Evolutionary conservation across 2,797 vertebrate species (phyloP).

Genomic region (Pelobates cultripes): DNA sequence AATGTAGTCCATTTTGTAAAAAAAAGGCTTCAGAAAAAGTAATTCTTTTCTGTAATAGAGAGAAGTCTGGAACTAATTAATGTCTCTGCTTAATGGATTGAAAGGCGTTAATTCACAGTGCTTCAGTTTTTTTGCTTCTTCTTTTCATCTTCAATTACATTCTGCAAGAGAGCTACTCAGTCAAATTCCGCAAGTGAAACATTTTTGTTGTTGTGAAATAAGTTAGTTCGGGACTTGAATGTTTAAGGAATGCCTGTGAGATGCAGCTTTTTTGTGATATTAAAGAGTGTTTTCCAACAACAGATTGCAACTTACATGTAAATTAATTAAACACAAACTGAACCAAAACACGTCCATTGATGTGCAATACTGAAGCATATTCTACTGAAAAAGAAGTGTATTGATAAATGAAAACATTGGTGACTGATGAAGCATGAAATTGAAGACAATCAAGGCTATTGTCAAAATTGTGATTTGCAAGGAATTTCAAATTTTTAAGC

Average conservation of each 20-base stretch:
- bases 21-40: background rate
- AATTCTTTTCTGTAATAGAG: conserved; percentile 13
- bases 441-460: no score
- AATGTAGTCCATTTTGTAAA: background rate
- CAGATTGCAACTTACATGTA: conserved; percentile 32
- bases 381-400: background rate
- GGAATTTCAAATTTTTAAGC: no score
- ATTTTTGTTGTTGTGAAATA: conserved; percentile 23
- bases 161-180: conserved; percentile 1
- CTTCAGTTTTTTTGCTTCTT: background rate
- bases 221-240: background rate
- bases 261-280: conserved; percentile 2
- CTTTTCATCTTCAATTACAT: conserved; percentile 14
- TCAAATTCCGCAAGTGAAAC: conserved; percentile 1
- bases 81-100: conserved; percentile 24
- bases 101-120: conserved; percentile 8
- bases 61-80: conserved; percentile 26
- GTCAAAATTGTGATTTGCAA: no score
- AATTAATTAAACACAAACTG: conserved; percentile 9
- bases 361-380: background rate
- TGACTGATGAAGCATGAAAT: no score
- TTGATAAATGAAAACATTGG: no score
- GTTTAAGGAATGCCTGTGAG: conserved; percentile 12
- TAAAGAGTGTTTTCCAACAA: conserved; percentile 12
- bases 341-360: background rate